Conservation (phyloP, 1,140 invertebrate genomes). For the Drosophila rufa region DNA sequence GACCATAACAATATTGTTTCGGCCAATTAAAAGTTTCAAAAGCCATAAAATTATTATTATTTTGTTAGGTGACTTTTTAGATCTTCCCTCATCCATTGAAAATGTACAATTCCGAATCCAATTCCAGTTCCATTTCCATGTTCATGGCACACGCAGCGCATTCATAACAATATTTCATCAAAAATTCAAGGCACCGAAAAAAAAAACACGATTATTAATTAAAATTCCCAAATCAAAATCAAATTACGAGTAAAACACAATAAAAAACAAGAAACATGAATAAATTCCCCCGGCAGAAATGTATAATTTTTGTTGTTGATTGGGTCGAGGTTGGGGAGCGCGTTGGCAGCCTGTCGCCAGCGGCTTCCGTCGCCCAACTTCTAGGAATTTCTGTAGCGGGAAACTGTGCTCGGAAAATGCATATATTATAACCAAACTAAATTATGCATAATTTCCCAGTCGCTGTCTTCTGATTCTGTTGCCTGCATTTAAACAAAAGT, state of each 20-base stretch:
- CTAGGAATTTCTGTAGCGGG: slow-evolving; percentile 57
- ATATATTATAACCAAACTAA: slow-evolving; percentile 71
- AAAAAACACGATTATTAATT: slow-evolving; percentile 73
- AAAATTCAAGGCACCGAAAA: slow-evolving; percentile 26
- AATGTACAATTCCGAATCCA: slow-evolving; percentile 22
- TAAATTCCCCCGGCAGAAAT: slow-evolving; percentile 51
- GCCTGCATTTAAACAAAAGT: slow-evolving; percentile 61
- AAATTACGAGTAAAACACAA: slow-evolving; percentile 73
- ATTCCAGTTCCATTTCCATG: slow-evolving; percentile 48
- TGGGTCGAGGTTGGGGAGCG: slow-evolving; percentile 21
- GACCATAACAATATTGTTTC: slow-evolving; percentile 36
- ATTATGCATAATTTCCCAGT: slow-evolving; percentile 74
- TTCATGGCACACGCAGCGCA: slow-evolving; percentile 32
- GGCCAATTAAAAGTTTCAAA: slow-evolving; percentile 68
- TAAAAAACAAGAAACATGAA: slow-evolving; percentile 57
- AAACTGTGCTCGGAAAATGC: slow-evolving; percentile 67
- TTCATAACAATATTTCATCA: slow-evolving; percentile 62
- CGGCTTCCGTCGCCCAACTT: slow-evolving; percentile 64
- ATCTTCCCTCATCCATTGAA: background rate
- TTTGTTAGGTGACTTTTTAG: slow-evolving; percentile 30
- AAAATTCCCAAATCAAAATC: slow-evolving; percentile 79
- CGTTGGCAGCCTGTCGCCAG: slow-evolving; percentile 57
- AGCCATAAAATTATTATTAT: slow-evolving; percentile 64
- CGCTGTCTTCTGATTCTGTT: slow-evolving; percentile 42
- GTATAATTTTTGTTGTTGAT: slow-evolving; percentile 8